A percentile compares a stretch with the other conserved stretches of the same genome.
Conservation (phyloP, 2,797 vertebrate genomes). For the Anguilla megastoma region DNA sequence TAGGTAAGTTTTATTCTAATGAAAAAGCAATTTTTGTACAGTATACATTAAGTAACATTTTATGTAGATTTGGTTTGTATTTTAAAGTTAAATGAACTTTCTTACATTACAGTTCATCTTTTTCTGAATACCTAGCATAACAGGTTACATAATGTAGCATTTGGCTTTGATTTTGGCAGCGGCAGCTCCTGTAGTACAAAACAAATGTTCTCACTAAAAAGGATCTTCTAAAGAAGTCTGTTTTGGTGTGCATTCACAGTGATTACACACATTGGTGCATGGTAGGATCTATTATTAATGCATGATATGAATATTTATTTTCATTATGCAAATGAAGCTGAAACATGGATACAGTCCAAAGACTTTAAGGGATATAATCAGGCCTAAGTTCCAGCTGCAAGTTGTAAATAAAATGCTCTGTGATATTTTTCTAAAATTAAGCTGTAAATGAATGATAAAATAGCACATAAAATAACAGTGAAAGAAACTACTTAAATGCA, state of each 20-base stretch:
- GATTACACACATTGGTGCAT: constrained; percentile 66
- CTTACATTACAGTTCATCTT: background rate
- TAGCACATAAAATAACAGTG: background rate
- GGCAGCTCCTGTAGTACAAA: background rate
- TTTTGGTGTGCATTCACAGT: constrained; percentile 49
- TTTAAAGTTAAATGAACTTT: background rate
- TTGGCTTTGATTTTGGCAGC: background rate
- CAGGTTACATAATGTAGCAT: background rate
- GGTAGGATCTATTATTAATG: constrained; percentile 55
- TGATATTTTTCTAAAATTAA: background rate
- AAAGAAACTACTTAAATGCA: background rate
- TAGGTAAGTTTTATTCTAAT: constrained; percentile 76
- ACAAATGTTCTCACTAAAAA: background rate
- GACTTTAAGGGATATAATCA: constrained; percentile 40
- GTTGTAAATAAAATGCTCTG: background rate
- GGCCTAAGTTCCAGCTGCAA: constrained; percentile 26
- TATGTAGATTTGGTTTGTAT: background rate
- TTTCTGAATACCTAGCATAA: background rate
- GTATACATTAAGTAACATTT: background rate
- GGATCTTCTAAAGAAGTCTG: background rate
- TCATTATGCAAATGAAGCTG: constrained; percentile 55
- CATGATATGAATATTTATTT: constrained; percentile 57
- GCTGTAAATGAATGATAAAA: background rate
- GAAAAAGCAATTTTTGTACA: background rate
- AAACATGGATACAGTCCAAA: constrained; percentile 48